These are phyloP conservation scores for Spilogale gracilis DNA, from an alignment of 2,113 vertebrate genomes.

Conservation along the genomic window DNA sequence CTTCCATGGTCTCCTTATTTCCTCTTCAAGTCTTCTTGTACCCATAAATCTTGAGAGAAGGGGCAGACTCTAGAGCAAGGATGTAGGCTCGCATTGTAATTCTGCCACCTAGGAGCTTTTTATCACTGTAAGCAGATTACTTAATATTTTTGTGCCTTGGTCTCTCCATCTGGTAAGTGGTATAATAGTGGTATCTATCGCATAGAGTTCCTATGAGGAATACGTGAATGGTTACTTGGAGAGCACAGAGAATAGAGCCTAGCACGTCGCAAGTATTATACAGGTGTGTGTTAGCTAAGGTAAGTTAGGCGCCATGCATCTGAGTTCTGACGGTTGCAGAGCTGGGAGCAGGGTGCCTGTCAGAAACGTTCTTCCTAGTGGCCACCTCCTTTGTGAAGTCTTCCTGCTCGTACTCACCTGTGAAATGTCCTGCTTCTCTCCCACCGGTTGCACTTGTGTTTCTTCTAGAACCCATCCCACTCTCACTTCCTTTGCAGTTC, in stretches of 20 bases:
- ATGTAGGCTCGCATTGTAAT: neutral
- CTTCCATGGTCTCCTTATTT: neutral
- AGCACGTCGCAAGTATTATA: neutral
- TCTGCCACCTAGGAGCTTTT: neutral
- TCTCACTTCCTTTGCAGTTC: neutral
- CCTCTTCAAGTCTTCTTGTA: neutral
- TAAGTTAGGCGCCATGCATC: accelerated
- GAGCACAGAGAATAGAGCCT: neutral
- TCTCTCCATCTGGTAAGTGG: neutral
- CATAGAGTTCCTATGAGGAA: neutral
- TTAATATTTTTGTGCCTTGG: neutral
- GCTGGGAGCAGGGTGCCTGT: neutral
- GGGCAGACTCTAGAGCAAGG: neutral
- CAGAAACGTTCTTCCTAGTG: neutral
- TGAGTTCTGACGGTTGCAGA: neutral
- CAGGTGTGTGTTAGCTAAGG: neutral
- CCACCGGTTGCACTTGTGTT: accelerated
- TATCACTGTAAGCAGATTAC: neutral
- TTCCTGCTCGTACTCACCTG: neutral
- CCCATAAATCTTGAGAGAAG: neutral
- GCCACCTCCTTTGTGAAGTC: neutral
- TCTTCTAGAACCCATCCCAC: neutral
- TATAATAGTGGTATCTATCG: neutral
- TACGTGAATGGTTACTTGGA: neutral
- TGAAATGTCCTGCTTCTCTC: neutral